These are phyloP conservation scores for Hydrocynus forskahlii DNA, from an alignment of 2,797 vertebrate species.

Conservation along the genomic window DNA sequence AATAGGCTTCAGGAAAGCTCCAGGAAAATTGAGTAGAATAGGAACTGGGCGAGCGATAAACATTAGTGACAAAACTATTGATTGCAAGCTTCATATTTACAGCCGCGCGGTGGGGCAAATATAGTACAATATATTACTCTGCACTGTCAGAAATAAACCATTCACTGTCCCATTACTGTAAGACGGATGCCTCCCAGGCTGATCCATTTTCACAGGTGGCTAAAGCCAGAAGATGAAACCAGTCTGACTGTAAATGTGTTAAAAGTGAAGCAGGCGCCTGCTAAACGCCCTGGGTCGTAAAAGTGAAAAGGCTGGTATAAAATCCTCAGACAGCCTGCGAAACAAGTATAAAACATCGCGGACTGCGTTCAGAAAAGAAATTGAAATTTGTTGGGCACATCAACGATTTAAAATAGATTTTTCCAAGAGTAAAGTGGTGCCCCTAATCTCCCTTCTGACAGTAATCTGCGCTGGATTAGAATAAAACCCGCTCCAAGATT, in stretches of 20 bases:
- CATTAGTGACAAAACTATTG: slow-evolving; percentile 46
- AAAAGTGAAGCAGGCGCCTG: slow-evolving; percentile 5
- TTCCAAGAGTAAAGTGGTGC: background rate
- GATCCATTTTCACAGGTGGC: slow-evolving; percentile 47
- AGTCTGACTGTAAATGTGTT: slow-evolving; percentile 34
- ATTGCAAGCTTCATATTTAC: slow-evolving; percentile 57
- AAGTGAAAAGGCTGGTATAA: background rate
- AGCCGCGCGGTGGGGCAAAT: slow-evolving; percentile 37
- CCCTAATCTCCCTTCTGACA: slow-evolving; percentile 44
- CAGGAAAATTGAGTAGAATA: slow-evolving; percentile 35
- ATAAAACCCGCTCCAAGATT: slow-evolving; percentile 47
- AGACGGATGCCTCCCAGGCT: slow-evolving; percentile 38
- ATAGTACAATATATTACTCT: slow-evolving; percentile 46
- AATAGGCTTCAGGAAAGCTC: slow-evolving; percentile 31
- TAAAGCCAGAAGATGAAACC: slow-evolving; percentile 42
- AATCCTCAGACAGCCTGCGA: background rate
- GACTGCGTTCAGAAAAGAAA: background rate
- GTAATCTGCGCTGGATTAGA: slow-evolving; percentile 54
- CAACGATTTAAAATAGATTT: slow-evolving; percentile 24
- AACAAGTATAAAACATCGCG: background rate
- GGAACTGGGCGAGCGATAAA: slow-evolving; percentile 40
- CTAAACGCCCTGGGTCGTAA: slow-evolving; percentile 4
- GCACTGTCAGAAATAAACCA: slow-evolving; percentile 49
- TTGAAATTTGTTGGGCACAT: slow-evolving; percentile 18
- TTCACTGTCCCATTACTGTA: slow-evolving; percentile 29